These are phyloP conservation scores for Temnothorax rugatulus DNA, from an alignment of 2,888 invertebrate species.

Conservation along the genomic window DNA sequence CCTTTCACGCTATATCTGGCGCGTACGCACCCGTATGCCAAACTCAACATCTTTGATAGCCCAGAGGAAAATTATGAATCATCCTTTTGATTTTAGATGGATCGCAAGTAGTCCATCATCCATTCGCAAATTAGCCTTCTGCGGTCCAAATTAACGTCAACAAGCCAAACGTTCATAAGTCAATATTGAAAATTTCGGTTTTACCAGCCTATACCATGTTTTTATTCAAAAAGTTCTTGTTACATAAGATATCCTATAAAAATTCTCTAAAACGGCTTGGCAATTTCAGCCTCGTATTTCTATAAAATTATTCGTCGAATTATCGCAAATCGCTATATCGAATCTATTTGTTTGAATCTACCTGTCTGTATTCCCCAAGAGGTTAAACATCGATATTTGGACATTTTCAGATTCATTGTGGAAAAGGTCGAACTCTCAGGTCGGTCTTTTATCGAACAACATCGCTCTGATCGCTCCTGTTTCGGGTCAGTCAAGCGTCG, in stretches of 20 bases:
- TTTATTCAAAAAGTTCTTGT: background rate
- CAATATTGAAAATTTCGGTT: background rate
- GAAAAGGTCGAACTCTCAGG: background rate
- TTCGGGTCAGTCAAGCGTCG: slow-evolving; percentile 16
- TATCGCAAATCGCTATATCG: background rate
- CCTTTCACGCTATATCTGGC: slow-evolving; percentile 45
- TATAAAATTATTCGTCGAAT: background rate
- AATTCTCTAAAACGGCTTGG: background rate
- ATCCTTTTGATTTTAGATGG: slow-evolving; percentile 53
- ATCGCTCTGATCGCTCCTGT: background rate
- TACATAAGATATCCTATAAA: background rate
- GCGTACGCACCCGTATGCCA: slow-evolving; percentile 69
- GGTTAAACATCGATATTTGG: background rate
- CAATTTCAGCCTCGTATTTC: background rate
- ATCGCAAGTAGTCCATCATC: slow-evolving; percentile 12
- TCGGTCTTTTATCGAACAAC: background rate
- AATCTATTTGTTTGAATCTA: background rate
- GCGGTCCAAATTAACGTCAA: slow-evolving; percentile 14
- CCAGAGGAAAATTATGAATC: slow-evolving; percentile 58
- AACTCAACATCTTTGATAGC: slow-evolving; percentile 30
- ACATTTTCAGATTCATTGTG: background rate
- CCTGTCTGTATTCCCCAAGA: background rate
- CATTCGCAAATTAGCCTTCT: slow-evolving; percentile 19
- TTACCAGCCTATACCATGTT: background rate
- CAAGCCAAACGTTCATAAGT: background rate